These are phyloP conservation scores for Lasioglossum marginatum DNA, from an alignment of 2,888 invertebrate genomes.

Conservation along the genomic window DNA sequence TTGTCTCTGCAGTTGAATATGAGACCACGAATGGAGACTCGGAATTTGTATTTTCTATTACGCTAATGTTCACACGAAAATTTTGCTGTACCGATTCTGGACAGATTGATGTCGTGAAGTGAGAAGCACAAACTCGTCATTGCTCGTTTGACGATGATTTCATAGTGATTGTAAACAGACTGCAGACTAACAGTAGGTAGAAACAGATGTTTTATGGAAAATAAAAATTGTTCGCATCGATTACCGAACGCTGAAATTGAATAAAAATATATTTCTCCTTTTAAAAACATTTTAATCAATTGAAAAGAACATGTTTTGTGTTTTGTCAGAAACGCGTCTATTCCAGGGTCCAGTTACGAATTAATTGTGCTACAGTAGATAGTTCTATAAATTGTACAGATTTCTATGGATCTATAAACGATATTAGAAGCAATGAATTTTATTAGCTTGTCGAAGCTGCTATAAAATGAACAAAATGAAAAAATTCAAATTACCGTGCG, in stretches of 20 bases:
- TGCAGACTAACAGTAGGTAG: not conserved
- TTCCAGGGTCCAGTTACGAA: too few relatives aligned
- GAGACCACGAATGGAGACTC: not conserved
- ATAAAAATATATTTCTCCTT: not conserved
- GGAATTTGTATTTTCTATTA: not conserved
- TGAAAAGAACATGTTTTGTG: not conserved
- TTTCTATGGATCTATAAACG: not conserved
- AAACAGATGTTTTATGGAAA: not conserved
- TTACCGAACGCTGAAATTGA: not conserved
- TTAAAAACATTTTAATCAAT: not conserved
- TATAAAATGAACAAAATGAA: not conserved
- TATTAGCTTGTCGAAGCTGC: too few relatives aligned
- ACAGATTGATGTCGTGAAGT: not conserved
- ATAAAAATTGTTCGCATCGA: not conserved
- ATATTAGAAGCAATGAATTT: not conserved
- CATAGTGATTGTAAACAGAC: not conserved
- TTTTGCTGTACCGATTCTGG: slow-evolving; percentile 24
- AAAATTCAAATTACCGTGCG: not conserved
- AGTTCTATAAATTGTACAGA: too few relatives aligned
- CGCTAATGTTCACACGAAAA: slow-evolving; percentile 30
- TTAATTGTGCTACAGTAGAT: too few relatives aligned
- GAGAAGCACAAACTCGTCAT: slow-evolving; percentile 14
- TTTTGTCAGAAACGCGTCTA: not conserved
- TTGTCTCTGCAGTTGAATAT: not conserved
- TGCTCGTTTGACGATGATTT: slow-evolving; percentile 10